Evolutionary conservation across 2,888 invertebrate genomes (phyloP), one percentile per base, ranked within the genome.

Genomic region (Melanostoma mellinum): DNA sequence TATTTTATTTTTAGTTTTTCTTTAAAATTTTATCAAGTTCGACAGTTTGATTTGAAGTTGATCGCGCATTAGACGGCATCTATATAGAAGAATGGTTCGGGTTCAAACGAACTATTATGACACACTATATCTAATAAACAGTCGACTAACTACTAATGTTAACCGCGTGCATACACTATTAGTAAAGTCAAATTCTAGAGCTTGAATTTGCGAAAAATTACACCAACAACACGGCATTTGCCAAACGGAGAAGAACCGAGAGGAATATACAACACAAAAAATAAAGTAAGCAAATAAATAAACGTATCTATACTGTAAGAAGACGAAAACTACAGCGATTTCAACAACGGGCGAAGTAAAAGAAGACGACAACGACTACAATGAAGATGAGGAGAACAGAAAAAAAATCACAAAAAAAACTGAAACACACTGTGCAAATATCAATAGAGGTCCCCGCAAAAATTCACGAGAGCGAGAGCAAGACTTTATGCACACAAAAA

Each of bases 121-220:
- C 85, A 87, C 87, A 87, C 86, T 86, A 86, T 86, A 86, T 85
- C 87, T 86, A 87, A 86, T 86, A 87, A 87, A 87, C 86, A 86
- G 87, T 86, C 87, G 84, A 85, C 87, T 87, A 86, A 86, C 86
- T 87, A 87, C 87, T 87, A 87, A 87, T 86, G 86, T 84, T 85
- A 86, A 85, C 86, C 87, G 87, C 87, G 86, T 87, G 87, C 86
- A 86, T 87, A 86, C 86, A 86, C 86, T 80, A 86, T 86, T 87
- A 86, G 87, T 86, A 86, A 85, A 87, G 86, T 86, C 85, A 84
- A 85, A 85, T 81, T 81, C 80, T 81, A 85, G 76, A 85, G 80
- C 81, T 75, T 81, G 76, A 85, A 81, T 81, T 81, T 69, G 76
- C 82, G 77, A 81, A 81, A 85, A 85, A 76, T 77, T 60, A 77